Conservation (phyloP, 2,113 vertebrate genomes). For the Myotis lucifugus region DNA sequence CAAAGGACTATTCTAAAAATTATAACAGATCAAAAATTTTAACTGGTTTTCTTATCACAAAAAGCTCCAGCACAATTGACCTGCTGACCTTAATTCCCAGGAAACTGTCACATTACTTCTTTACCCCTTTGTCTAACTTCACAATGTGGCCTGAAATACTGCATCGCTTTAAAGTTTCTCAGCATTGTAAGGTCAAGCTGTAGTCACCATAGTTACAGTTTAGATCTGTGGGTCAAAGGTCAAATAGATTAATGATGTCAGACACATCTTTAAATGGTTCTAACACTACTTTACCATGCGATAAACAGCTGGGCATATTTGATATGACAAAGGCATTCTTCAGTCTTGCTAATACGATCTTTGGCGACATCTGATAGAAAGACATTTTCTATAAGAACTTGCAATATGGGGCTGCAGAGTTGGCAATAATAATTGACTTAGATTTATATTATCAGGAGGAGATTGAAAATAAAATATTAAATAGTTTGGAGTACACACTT, state of each 20-base stretch:
- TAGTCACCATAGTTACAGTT: constrained; percentile 88
- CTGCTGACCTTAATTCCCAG: constrained; percentile 88
- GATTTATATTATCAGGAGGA: constrained; percentile 41
- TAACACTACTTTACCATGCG: constrained; percentile 80
- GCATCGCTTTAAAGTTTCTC: constrained; percentile 83
- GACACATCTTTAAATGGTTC: constrained; percentile 88
- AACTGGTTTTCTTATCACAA: constrained; percentile 83
- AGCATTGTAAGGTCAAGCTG: constrained; percentile 86
- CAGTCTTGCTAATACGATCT: constrained; percentile 81
- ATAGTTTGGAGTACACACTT: constrained; percentile 5
- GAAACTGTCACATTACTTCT: constrained; percentile 89
- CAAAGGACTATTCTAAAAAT: constrained; percentile 44
- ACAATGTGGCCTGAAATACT: constrained; percentile 88
- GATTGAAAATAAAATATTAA: constrained; percentile 57
- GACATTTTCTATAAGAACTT: constrained; percentile 69
- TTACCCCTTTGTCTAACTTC: constrained; percentile 85
- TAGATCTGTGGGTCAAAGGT: constrained; percentile 83
- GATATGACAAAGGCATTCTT: constrained; percentile 85
- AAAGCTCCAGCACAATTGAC: constrained; percentile 88
- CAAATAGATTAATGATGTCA: constrained; percentile 92
- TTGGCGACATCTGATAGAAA: constrained; percentile 70
- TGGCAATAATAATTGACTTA: not conserved
- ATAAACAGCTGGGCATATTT: constrained; percentile 87
- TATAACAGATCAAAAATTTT: constrained; percentile 81
- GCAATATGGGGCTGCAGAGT: not conserved